Base-by-base conservation (phyloP, 2,888 invertebrate genomes). In the Cartodere bifasciata region DNA sequence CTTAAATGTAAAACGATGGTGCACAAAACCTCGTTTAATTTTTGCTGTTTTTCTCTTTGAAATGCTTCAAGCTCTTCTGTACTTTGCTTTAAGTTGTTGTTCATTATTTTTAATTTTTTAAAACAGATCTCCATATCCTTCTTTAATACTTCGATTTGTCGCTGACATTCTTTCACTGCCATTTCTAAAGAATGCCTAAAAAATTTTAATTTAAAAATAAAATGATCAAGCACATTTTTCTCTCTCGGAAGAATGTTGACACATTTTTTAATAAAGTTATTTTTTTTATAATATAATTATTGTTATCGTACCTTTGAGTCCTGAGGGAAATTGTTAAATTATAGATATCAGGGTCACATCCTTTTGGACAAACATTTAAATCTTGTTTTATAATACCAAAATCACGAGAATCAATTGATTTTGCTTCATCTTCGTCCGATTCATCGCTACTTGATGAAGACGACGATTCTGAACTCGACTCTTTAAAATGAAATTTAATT, bases 1-100 rank as follows among this genome's bases (percentile, higher is more conserved):
- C 75, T 68, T 46, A 82, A 68, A 16, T 72, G 71, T 13, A 86
- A 48, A 4, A 83, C 59, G 1, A 82, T 68, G 3, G 76, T 70
- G 34, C 73, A 67, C 29, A 78, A 72, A 2, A 90, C 72, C 32
- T 84, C 74, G 49, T 90, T 90, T 50, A 91, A 57, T 50, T 77
- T 68, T 36, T 66, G 67, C 56, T 88, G 88, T 56, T 82, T 75
- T 53, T 76, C 71, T 47, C 69, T 63, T 79, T 78, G 69, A 47
- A 75, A 78, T 16, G 66, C 65, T 37, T 72, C 59, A 4, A 83
- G 58, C 15, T 74, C 70, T 11, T 67, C 67, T 46, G 70, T 68
- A 46, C 70, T 66, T 4, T 50, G 56, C 5, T 67, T 65, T 27
- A 75, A 62, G 17, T 68, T 63, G 2, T 50, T 47, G 4, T 75